Percentiles rank a stretch among this genome's conserved stretches.
phyloP scores from a whole-genome alignment of 1,140 invertebrate genomes.

The Medauroidea extradentata region DNA sequence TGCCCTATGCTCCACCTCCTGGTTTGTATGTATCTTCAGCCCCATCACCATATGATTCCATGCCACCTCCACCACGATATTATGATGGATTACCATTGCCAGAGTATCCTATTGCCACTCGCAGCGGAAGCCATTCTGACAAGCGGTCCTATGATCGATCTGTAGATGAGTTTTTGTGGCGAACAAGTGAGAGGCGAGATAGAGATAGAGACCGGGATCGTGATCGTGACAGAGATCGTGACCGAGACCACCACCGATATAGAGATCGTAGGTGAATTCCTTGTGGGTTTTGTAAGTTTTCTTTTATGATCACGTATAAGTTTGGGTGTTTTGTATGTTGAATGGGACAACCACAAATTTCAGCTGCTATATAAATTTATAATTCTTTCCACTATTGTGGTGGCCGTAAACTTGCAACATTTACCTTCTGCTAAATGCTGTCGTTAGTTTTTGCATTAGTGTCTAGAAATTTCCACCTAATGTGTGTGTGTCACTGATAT shows the following conservation, averaged over 20 bases:
- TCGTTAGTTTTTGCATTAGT: too few species aligned
- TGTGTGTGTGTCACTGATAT: too few species aligned
- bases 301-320: too few species aligned
- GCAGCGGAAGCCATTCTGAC: conserved; percentile 40
- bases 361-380: too few species aligned
- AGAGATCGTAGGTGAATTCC: conserved; percentile 13
- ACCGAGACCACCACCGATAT: conserved; percentile 26
- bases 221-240: conserved; percentile 31
- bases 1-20: conserved; percentile 63
- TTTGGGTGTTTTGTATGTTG: too few species aligned
- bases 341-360: too few species aligned
- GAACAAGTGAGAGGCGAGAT: conserved; percentile 60
- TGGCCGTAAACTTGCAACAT: too few species aligned
- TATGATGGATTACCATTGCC: conserved; percentile 69
- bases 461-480: too few species aligned
- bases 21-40: conserved; percentile 50
- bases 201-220: conserved; percentile 30
- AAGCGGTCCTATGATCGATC: conserved; percentile 82
- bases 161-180: conserved; percentile 85
- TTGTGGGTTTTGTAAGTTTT: too few species aligned
- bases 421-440: too few species aligned
- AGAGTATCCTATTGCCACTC: conserved; percentile 51
- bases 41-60: conserved; percentile 59
- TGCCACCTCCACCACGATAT: conserved; percentile 71
- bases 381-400: too few species aligned